Percentiles rank a stretch among this genome's conserved stretches.
Conservation (phyloP, 2,888 invertebrate species). For the Drosophila anceps region DNA sequence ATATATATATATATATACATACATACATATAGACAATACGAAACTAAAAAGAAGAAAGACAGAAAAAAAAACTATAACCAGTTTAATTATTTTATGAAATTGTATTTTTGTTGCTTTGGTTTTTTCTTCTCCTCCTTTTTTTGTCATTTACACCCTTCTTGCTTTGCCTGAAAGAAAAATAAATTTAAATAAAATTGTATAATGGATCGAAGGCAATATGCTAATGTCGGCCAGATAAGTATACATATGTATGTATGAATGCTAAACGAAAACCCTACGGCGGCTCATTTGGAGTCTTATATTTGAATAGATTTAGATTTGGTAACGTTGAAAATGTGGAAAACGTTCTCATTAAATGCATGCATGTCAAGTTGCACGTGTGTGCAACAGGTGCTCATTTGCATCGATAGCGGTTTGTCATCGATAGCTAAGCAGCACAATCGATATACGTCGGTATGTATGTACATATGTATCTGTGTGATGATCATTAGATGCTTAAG, state of each 20-base stretch:
- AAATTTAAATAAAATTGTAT: conserved; percentile 80
- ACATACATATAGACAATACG: conserved; percentile 63
- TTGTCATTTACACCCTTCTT: conserved; percentile 55
- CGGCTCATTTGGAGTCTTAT: conserved; percentile 49
- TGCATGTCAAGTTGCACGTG: conserved; percentile 39
- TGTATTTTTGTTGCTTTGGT: conserved; percentile 49
- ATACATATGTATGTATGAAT: not conserved
- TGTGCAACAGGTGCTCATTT: conserved; percentile 69
- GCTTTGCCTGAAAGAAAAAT: conserved; percentile 47
- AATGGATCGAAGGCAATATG: conserved; percentile 59
- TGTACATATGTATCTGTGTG: too few species aligned
- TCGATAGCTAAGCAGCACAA: conserved; percentile 46
- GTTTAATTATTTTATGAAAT: conserved; percentile 80
- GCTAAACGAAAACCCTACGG: conserved; percentile 31
- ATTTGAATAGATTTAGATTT: conserved; percentile 57
- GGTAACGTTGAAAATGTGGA: conserved; percentile 42
- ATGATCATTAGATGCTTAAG: conserved; percentile 45
- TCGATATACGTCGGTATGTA: conserved; percentile 43
- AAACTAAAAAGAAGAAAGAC: conserved; percentile 37
- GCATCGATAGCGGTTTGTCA: conserved; percentile 49
- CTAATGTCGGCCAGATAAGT: conserved; percentile 44
- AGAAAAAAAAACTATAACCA: conserved; percentile 71
- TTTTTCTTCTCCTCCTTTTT: conserved; percentile 17
- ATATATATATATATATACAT: conserved; percentile 62
- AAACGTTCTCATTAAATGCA: conserved; percentile 59